phyloP scores from a whole-genome alignment of 2,797 vertebrate genomes.

The Chrosomus eos region DNA sequence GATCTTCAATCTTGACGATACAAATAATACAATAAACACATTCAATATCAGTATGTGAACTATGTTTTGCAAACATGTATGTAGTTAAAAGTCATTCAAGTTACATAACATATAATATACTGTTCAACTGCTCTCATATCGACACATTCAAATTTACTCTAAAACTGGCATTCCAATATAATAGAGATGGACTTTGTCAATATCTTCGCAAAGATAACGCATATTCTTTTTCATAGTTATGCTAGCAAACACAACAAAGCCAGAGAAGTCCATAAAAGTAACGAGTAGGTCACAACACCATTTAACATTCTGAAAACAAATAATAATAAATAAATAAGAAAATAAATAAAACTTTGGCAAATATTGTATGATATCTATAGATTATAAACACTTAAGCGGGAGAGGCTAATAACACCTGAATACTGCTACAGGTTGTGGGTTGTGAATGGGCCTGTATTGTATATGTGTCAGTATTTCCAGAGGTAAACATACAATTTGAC shows the following conservation, averaged over 20 bases:
- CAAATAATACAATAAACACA: conserved; percentile 99
- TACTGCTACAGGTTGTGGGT: conserved; percentile 75
- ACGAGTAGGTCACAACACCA: conserved; percentile 73
- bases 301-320: conserved; percentile 72
- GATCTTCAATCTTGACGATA: conserved; percentile 93
- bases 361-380: conserved; percentile 65
- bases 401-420: conserved; percentile 75
- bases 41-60: conserved; percentile 92
- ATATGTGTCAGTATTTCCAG: conserved; percentile 67
- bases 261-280: conserved; percentile 46
- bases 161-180: conserved; percentile 84
- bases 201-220: conserved; percentile 78
- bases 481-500: conserved; percentile 77
- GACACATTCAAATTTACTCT: conserved; percentile 91
- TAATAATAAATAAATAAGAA: conserved; percentile 68
- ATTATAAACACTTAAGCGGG: conserved; percentile 64
- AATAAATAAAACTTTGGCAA: conserved; percentile 79
- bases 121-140: conserved; percentile 86
- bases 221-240: conserved; percentile 75
- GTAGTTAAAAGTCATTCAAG: conserved; percentile 98
- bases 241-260: conserved; percentile 70
- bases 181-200: conserved; percentile 69
- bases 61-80: conserved; percentile 96
- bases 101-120: conserved; percentile 92
- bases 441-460: conserved; percentile 67